Evolutionary conservation across 2,113 vertebrate genomes (phyloP).

Genomic region (Silurus meridionalis): DNA sequence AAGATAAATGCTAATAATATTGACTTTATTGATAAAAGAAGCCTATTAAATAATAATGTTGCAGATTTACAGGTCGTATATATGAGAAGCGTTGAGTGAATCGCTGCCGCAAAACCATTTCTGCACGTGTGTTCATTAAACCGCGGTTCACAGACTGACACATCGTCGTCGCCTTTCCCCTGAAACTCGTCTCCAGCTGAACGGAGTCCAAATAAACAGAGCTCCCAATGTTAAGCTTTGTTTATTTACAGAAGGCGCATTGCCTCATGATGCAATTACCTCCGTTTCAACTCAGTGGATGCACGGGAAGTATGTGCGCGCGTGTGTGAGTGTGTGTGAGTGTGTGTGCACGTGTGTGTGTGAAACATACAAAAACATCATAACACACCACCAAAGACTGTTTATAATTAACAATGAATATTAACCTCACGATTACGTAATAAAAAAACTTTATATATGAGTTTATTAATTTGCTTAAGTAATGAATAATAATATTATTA

Average conservation of each 20-base stretch:
- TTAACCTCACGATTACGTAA: too few species aligned
- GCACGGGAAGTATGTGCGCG: neutral
- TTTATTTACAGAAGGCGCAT: conserved; percentile 50
- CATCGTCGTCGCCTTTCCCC: conserved; percentile 11
- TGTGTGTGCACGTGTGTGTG: neutral
- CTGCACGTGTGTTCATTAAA: conserved; percentile 31
- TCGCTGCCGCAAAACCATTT: neutral
- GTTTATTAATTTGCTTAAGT: too few species aligned
- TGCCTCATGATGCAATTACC: conserved; percentile 44
- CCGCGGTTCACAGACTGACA: conserved; percentile 30
- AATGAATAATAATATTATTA: too few species aligned
- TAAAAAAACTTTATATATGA: too few species aligned
- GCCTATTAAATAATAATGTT: neutral
- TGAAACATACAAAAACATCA: neutral
- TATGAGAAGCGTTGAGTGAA: neutral
- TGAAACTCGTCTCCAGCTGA: conserved; percentile 36
- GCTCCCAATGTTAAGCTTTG: conserved; percentile 28
- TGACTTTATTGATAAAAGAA: neutral
- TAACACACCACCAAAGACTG: neutral
- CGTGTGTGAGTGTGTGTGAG: neutral
- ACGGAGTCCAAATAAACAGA: conserved; percentile 41
- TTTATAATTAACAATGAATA: neutral
- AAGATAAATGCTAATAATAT: neutral
- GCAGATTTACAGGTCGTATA: neutral
- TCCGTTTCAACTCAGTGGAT: conserved; percentile 37